Evolutionary conservation across 2,888 invertebrate genomes (phyloP).

Genomic region (Drosophila eohydei): DNA sequence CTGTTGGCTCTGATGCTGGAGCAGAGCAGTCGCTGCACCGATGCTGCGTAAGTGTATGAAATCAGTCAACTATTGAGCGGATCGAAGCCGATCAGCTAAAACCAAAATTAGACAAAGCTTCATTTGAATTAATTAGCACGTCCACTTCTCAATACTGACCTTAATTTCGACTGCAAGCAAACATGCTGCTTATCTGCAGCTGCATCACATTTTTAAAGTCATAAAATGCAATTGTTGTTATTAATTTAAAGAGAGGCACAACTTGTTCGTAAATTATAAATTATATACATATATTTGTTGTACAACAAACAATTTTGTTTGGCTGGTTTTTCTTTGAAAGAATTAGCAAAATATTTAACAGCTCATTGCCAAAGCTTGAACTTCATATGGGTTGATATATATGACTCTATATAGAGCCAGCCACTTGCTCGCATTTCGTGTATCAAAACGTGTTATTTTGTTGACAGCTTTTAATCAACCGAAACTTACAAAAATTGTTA

Average conservation of each 20-base stretch:
- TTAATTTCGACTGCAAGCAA: constrained; percentile 7
- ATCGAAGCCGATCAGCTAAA: too few species aligned
- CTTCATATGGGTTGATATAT: background rate
- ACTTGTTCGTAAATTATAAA: constrained; percentile 38
- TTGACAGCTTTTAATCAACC: background rate
- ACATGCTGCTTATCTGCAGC: constrained; percentile 21
- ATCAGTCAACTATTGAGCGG: background rate
- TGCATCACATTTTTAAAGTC: constrained; percentile 4
- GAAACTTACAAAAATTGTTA: background rate
- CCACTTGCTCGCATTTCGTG: background rate
- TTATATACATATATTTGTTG: background rate
- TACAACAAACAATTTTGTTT: constrained; percentile 8
- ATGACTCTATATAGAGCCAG: background rate
- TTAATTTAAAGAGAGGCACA: constrained; percentile 25
- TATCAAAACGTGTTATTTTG: background rate
- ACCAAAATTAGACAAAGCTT: background rate
- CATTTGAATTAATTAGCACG: constrained; percentile 6
- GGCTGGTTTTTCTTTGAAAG: constrained; percentile 19
- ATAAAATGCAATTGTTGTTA: constrained; percentile 33
- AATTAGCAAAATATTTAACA: constrained; percentile 40
- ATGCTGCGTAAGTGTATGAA: constrained; percentile 49
- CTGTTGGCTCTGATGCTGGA: constrained; percentile 37
- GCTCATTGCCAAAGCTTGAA: constrained; percentile 16
- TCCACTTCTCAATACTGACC: constrained; percentile 14
- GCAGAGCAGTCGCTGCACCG: constrained; percentile 28